phyloP scores from a whole-genome alignment of 2,888 invertebrate genomes.

The Pseudanteris insignis region DNA sequence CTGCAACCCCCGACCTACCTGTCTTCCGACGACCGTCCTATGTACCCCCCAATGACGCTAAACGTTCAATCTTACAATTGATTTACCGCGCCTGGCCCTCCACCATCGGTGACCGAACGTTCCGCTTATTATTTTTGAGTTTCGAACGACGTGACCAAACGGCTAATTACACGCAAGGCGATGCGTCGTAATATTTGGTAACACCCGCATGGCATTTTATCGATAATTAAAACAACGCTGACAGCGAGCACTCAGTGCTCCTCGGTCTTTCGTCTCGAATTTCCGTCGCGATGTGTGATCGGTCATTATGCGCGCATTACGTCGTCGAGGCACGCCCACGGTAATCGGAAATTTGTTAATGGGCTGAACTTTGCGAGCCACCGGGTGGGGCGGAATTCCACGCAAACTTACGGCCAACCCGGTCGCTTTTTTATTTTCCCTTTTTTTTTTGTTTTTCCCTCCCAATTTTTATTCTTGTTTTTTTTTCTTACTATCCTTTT shows the following conservation, averaged over 20 bases:
- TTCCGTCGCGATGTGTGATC: too few species aligned
- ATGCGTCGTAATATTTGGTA: constrained; percentile 31
- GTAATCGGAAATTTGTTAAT: too few species aligned
- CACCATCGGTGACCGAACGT: constrained; percentile 37
- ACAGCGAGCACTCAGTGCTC: too few species aligned
- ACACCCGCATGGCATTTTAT: constrained; percentile 4
- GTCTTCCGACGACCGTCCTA: constrained; percentile 38
- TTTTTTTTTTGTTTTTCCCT: too few species aligned
- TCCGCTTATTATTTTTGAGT: constrained; percentile 40
- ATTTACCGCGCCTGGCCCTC: constrained; percentile 27
- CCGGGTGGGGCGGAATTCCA: too few species aligned
- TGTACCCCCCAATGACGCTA: constrained; percentile 27
- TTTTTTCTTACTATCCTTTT: too few species aligned
- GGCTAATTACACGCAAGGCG: constrained; percentile 31
- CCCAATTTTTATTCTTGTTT: too few species aligned
- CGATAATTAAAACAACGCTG: constrained; percentile 11
- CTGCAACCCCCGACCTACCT: constrained; percentile 35
- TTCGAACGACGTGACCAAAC: constrained; percentile 18
- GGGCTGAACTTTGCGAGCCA: too few species aligned
- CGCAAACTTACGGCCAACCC: too few species aligned
- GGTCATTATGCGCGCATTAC: too few species aligned
- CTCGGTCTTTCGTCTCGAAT: background rate
- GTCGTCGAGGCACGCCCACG: too few species aligned
- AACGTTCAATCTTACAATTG: constrained; percentile 43
- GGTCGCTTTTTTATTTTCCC: too few species aligned